Conservation (phyloP, 1,140 invertebrate species). For the Ostrea edulis region DNA sequence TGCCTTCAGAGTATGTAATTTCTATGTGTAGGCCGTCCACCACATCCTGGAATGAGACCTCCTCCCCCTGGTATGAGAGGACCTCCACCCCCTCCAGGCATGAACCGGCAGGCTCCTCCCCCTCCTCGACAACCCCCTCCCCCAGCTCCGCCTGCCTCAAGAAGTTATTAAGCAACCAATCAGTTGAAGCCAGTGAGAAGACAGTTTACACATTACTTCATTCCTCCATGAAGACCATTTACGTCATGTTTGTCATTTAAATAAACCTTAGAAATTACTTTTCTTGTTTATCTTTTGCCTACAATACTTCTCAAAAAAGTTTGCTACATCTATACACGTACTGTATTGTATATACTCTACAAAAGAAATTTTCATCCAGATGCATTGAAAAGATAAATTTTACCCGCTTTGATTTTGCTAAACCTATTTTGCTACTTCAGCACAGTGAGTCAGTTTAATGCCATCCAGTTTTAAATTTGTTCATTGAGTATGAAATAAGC, state of each 20-base stretch:
- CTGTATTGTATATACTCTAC: too few species aligned
- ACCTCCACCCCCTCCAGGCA: conserved; percentile 68
- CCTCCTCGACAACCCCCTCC: background rate
- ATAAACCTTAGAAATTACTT: background rate
- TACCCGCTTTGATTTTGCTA: too few species aligned
- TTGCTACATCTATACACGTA: background rate
- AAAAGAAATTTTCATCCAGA: too few species aligned
- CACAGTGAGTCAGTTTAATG: too few species aligned
- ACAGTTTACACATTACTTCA: background rate
- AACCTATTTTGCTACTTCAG: too few species aligned
- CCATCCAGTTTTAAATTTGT: too few species aligned
- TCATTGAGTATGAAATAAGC: too few species aligned
- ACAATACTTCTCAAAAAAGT: background rate
- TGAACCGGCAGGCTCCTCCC: background rate
- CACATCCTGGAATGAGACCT: conserved; percentile 72
- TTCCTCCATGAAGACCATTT: background rate
- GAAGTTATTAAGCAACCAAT: background rate
- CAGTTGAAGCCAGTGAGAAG: background rate
- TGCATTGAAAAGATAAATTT: too few species aligned
- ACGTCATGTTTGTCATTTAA: background rate
- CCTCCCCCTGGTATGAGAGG: conserved; percentile 71
- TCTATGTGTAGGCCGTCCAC: conserved; percentile 58
- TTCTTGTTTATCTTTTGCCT: background rate
- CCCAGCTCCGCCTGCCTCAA: background rate
- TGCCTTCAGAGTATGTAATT: too few species aligned